Percentiles rank a stretch among this genome's conserved stretches.
phyloP scores from a whole-genome alignment of 2,888 invertebrate genomes.

The Disparrhopalites patrizii region DNA sequence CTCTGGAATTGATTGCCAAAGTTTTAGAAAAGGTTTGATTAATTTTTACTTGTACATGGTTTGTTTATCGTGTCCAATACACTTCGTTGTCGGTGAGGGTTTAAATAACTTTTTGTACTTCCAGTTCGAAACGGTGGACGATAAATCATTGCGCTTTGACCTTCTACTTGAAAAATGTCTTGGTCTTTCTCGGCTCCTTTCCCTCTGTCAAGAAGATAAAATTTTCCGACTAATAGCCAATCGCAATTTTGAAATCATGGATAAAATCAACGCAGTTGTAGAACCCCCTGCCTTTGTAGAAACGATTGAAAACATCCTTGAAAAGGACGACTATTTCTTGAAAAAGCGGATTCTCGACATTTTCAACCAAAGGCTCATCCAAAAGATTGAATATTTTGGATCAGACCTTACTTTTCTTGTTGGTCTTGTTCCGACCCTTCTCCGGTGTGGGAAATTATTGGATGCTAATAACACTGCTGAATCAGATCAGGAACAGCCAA shows the following conservation, averaged over 20 bases:
- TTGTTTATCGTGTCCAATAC: not conserved
- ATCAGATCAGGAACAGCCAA: not conserved
- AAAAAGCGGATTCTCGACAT: conserved; percentile 47
- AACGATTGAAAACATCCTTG: conserved; percentile 33
- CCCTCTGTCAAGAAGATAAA: conserved; percentile 39
- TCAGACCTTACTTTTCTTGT: conserved; percentile 36
- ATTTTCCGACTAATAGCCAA: conserved; percentile 40
- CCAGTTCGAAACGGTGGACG: conserved; percentile 37
- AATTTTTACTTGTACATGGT: not conserved
- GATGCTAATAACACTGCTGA: too few species aligned
- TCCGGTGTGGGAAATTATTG: conserved; percentile 55
- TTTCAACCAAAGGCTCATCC: conserved; percentile 43
- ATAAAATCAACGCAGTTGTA: conserved; percentile 42
- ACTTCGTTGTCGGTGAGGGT: not conserved
- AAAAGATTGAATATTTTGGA: conserved; percentile 34
- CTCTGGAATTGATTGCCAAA: conserved; percentile 41
- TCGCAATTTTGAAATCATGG: conserved; percentile 45
- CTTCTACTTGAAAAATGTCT: conserved; percentile 40
- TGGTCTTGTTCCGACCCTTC: conserved; percentile 61
- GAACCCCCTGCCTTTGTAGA: conserved; percentile 40
- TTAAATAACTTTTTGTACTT: conserved; percentile 10
- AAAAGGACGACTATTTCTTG: conserved; percentile 36
- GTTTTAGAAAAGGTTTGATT: conserved; percentile 36
- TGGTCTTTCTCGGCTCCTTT: conserved; percentile 35
- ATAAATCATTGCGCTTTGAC: conserved; percentile 35